Conservation (phyloP, 2,113 vertebrate genomes). For the Eretmochelys imbricata region DNA sequence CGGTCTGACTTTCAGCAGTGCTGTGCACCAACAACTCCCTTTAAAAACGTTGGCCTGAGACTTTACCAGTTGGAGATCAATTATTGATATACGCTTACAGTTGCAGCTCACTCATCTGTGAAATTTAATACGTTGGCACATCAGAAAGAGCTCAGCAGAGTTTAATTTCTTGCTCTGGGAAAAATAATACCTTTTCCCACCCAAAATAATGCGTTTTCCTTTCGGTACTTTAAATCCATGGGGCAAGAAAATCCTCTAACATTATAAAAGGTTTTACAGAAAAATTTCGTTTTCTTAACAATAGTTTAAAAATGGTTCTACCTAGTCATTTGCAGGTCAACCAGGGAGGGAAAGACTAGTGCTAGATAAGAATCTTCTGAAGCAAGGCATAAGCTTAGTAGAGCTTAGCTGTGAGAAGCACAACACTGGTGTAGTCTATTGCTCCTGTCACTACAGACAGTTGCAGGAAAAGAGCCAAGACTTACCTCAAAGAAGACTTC, state of each 20-base stretch:
- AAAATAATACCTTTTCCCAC: background rate
- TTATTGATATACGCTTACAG: background rate
- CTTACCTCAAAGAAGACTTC: background rate
- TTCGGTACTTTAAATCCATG: background rate
- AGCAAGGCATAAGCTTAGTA: background rate
- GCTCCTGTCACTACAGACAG: background rate
- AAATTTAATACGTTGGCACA: background rate
- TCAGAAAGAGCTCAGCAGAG: background rate
- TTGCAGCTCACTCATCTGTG: background rate
- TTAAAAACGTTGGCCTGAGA: background rate
- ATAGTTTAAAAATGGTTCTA: background rate
- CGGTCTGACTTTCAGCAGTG: background rate
- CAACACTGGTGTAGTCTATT: background rate
- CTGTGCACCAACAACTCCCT: fast-evolving
- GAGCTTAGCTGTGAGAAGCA: background rate
- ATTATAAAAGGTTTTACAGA: background rate
- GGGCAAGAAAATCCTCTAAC: background rate
- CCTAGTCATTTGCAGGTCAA: background rate
- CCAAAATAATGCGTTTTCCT: background rate
- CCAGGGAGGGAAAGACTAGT: background rate
- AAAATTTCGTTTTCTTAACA: background rate
- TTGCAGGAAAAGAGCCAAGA: fast-evolving
- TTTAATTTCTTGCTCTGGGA: background rate
- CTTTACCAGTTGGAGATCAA: background rate
- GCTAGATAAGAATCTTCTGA: background rate